Evolutionary conservation across 1,140 invertebrate species (phyloP).

Genomic region (Stegodyphus dumicola): DNA sequence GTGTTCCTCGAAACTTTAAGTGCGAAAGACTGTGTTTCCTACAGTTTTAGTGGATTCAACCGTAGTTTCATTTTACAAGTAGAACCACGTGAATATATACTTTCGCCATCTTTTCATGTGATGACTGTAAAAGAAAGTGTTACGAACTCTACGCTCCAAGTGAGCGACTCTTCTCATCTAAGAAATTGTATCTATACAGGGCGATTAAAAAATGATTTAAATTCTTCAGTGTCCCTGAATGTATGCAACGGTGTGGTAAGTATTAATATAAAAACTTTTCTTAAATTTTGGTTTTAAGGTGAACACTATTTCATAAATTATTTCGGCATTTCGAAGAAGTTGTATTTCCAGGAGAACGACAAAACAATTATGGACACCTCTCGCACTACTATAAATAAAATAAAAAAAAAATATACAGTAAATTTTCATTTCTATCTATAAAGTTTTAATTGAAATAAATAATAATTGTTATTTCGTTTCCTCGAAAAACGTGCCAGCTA

Average conservation of each 20-base stretch:
- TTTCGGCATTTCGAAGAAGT: too few relatives aligned
- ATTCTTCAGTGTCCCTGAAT: conserved; percentile 8
- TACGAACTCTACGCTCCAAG: conserved; percentile 19
- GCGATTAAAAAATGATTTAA: background rate
- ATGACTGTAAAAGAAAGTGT: conserved; percentile 2
- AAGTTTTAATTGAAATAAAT: too few relatives aligned
- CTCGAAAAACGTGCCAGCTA: too few relatives aligned
- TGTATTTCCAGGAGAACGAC: too few relatives aligned
- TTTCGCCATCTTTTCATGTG: conserved; percentile 23
- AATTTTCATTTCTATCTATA: too few relatives aligned
- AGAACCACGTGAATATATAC: background rate
- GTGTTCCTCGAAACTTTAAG: background rate
- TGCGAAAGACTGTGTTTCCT: background rate
- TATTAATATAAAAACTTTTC: background rate
- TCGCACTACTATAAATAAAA: too few relatives aligned
- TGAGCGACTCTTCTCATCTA: background rate
- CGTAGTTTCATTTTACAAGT: conserved; percentile 10
- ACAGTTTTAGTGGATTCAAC: conserved; percentile 28
- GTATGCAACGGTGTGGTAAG: conserved; percentile 31
- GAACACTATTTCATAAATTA: too few relatives aligned
- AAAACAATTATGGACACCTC: too few relatives aligned
- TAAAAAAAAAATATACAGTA: too few relatives aligned
- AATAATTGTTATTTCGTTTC: too few relatives aligned
- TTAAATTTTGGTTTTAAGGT: too few relatives aligned
- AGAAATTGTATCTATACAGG: conserved; percentile 27